Conservation (phyloP, 2,888 invertebrate species). For the Argyresthia albistria region DNA sequence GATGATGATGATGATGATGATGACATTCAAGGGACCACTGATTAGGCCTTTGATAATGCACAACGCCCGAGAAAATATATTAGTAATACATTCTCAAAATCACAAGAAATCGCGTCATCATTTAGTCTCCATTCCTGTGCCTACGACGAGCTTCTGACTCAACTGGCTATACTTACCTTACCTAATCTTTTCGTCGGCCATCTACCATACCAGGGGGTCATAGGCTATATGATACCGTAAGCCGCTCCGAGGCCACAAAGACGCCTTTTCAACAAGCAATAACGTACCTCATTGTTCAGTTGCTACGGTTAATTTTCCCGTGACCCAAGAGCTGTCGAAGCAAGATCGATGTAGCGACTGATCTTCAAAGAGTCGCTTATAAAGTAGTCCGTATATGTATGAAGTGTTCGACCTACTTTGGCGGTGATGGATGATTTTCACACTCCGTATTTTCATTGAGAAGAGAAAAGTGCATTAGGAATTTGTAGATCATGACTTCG, state of each 20-base stretch:
- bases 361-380: slow-evolving; percentile 22
- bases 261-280: slow-evolving; percentile 16
- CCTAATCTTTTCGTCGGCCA: slow-evolving; percentile 44
- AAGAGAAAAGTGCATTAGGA: too few species aligned
- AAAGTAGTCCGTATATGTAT: slow-evolving; percentile 20
- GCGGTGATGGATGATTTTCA: slow-evolving; percentile 39
- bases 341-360: slow-evolving; percentile 15
- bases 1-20: too few species aligned
- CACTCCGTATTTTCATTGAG: slow-evolving; percentile 22
- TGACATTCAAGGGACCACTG: too few species aligned
- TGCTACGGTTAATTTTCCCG: slow-evolving; percentile 30
- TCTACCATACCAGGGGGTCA: slow-evolving; percentile 32
- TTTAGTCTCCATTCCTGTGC: too few species aligned
- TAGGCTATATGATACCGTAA: slow-evolving; percentile 57
- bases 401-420: slow-evolving; percentile 40
- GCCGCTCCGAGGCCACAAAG: slow-evolving; percentile 14
- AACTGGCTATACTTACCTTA: too few species aligned
- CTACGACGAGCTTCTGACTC: too few species aligned
- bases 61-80: too few species aligned
- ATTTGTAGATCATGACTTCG: too few species aligned
- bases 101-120: too few species aligned
- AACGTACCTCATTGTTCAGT: slow-evolving; percentile 20
- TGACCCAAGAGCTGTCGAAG: slow-evolving; percentile 11
- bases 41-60: too few species aligned
- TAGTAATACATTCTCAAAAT: too few species aligned